Evolutionary conservation across 2,797 vertebrate species (phyloP).

Genomic region (Gorsachius magnificus): DNA sequence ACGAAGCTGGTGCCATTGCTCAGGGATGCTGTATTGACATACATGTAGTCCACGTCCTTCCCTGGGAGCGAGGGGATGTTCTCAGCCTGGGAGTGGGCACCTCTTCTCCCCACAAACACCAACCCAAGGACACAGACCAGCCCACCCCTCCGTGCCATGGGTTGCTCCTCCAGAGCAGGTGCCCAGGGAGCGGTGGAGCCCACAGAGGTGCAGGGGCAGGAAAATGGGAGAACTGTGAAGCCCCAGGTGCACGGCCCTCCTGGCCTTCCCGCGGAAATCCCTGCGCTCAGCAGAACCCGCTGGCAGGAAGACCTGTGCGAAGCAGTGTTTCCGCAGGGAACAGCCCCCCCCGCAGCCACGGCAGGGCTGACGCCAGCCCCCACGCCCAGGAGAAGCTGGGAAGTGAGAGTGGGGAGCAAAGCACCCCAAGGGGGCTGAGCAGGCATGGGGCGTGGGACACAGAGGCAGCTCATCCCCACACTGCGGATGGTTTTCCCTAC

Average conservation of each 20-base stretch:
- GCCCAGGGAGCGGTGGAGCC: fast-evolving
- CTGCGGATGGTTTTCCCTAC: not conserved
- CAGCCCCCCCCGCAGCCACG: not conserved
- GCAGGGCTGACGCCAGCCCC: not conserved
- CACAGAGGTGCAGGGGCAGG: not conserved
- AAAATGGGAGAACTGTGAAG: not conserved
- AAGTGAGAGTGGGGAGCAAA: not conserved
- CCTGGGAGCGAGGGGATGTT: slow-evolving; percentile 73
- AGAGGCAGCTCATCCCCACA: not conserved
- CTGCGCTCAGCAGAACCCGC: not conserved
- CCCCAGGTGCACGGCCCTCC: not conserved
- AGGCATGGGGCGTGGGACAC: not conserved
- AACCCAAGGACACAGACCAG: not conserved
- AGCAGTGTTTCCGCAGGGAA: not conserved
- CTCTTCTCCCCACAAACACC: not conserved
- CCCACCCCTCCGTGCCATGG: fast-evolving
- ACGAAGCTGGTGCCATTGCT: slow-evolving; percentile 97
- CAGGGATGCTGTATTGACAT: slow-evolving; percentile 92
- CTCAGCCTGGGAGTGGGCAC: not conserved
- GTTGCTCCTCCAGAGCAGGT: not conserved
- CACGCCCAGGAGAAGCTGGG: not conserved
- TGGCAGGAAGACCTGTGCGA: slow-evolving; percentile 26
- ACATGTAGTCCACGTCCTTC: slow-evolving; percentile 88
- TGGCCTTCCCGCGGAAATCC: slow-evolving; percentile 28
- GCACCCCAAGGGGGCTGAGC: not conserved